phyloP scores from a whole-genome alignment of 2,113 vertebrate species.

The mouse (Mus musculus) region DNA sequence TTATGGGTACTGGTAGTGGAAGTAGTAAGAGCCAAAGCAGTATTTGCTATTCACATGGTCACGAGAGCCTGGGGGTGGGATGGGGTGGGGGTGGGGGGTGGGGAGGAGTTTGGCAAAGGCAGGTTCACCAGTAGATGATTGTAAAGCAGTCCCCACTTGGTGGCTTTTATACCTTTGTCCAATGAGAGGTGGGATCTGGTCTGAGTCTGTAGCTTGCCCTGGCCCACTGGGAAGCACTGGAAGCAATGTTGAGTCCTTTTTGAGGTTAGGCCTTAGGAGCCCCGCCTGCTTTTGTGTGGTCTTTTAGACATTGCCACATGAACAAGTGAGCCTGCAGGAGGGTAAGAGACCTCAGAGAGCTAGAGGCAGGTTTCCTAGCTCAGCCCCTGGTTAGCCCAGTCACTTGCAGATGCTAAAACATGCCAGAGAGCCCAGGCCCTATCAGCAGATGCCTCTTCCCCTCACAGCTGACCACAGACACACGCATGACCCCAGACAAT shows the following conservation, averaged over 20 bases:
- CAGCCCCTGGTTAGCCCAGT: background rate
- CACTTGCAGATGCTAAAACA: background rate
- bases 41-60: background rate
- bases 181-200: background rate
- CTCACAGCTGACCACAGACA: background rate
- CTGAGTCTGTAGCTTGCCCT: background rate
- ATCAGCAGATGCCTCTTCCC: background rate
- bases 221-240: background rate
- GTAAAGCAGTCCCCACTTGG: background rate
- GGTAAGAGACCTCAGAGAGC: background rate
- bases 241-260: background rate
- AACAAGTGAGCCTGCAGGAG: background rate
- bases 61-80: background rate
- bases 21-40: background rate
- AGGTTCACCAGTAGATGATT: background rate
- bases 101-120: background rate
- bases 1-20: background rate
- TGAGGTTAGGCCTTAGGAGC: background rate
- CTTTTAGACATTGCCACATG: background rate
- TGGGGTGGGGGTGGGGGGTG: no score
- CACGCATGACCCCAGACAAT: background rate
- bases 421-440: background rate
- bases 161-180: background rate
- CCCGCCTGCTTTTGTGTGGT: background rate
- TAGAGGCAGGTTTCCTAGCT: background rate